Evolutionary conservation across 2,113 vertebrate species (phyloP), one percentile per base, ranked within the genome.

Genomic region (Pantherophis guttatus): DNA sequence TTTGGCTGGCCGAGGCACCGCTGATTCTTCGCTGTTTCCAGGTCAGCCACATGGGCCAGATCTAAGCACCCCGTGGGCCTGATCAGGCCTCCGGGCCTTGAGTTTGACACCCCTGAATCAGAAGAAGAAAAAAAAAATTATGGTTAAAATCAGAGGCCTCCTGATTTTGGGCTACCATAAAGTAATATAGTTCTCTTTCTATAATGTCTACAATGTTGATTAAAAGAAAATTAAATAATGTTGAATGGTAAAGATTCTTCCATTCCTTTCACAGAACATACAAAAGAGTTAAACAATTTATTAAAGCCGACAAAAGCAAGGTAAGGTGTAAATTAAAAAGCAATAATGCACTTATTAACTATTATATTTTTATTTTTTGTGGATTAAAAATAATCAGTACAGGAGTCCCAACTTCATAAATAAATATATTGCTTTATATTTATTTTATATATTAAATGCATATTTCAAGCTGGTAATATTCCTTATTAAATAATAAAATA

Each of bases 291-390:
- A 98, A 98, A 93, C 97, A 95, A 0, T 93, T 96, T 89, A 96
- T 99, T 90, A 1, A 93, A 86, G 98, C 98, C 1, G 98, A 99
- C 90, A 98, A 97, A 96, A 96, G 97, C 94, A 98, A 98, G 98
- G 98, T 98, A 94, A 97, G 95, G 57, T 3, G n/a, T 75, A 1
- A 0, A 4, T 0, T 0, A 29, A 54, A 26, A 70, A 75, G 4
- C 33, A 58, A 24, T 9, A 87, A 39, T 10, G 50, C 19, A 23
- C 85, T 26, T 33, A 3, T 54, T 54, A 23, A 70, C 29, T 29
- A 23, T 50, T 81, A 10, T 17, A 86, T 91, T 57, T 91, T n/a
- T 19, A 39, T 15, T 24, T 89, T 93, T 33, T 10, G 33, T 81
- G 15, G 33, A 81, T 44, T 81, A 44, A 81, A 81, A 81, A 44